phyloP scores from a whole-genome alignment of 2,888 invertebrate genomes.

The Scaptomyza caliginosa region DNA sequence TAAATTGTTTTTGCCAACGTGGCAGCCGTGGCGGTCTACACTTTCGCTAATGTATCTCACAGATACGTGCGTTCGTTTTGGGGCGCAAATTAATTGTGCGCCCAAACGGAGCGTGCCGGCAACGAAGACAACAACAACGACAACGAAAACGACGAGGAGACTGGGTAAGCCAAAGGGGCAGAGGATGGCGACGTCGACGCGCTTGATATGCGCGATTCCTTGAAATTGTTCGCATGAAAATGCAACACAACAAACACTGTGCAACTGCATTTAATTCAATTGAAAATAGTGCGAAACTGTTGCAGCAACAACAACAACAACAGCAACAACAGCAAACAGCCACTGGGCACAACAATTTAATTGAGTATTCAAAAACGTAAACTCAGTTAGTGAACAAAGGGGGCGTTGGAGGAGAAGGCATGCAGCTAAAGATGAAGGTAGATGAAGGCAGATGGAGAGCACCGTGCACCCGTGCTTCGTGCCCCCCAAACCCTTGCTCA shows the following conservation, averaged over 20 bases:
- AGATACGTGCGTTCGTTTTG: slow-evolving; percentile 75
- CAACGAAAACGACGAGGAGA: neutral
- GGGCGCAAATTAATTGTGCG: slow-evolving; percentile 82
- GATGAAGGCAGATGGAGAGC: slow-evolving; percentile 22
- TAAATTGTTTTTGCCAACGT: slow-evolving; percentile 72
- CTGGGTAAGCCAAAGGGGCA: neutral
- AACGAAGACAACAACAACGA: slow-evolving; percentile 6
- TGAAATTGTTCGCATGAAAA: slow-evolving; percentile 83
- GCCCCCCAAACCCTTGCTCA: slow-evolving; percentile 13
- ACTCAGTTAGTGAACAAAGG: slow-evolving; percentile 36
- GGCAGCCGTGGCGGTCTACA: slow-evolving; percentile 56
- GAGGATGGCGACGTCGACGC: slow-evolving; percentile 77
- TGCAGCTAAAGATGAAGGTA: slow-evolving; percentile 19
- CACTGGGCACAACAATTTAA: slow-evolving; percentile 72
- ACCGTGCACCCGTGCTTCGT: neutral
- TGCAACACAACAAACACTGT: slow-evolving; percentile 49
- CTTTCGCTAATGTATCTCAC: slow-evolving; percentile 78
- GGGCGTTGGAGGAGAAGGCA: slow-evolving; percentile 5
- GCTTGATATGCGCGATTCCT: slow-evolving; percentile 84
- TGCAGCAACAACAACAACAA: slow-evolving; percentile 31
- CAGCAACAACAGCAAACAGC: slow-evolving; percentile 39
- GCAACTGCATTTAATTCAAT: slow-evolving; percentile 74
- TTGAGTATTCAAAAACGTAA: slow-evolving; percentile 78
- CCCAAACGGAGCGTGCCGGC: slow-evolving; percentile 83
- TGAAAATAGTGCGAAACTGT: slow-evolving; percentile 79